Conservation (phyloP, 2,113 vertebrate species). For the Clarias macrocephalus region DNA sequence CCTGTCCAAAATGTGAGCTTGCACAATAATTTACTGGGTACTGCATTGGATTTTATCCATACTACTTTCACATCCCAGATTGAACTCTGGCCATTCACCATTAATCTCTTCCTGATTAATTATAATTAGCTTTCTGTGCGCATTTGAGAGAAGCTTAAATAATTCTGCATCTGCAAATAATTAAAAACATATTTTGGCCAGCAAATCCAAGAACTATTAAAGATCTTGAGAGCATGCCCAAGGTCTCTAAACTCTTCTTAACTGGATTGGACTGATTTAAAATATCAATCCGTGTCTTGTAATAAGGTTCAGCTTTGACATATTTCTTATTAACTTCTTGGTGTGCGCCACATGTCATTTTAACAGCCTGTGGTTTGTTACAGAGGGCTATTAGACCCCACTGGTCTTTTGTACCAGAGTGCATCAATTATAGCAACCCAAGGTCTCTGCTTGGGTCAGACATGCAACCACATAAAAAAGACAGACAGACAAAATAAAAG, state of each 20-base stretch:
- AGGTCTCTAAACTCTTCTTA: not conserved
- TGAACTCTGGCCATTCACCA: not conserved
- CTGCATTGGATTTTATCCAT: not conserved
- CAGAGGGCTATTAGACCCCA: not conserved
- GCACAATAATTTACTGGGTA: not conserved
- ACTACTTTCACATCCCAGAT: not conserved
- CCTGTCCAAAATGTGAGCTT: not conserved
- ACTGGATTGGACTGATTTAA: not conserved
- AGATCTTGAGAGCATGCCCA: not conserved
- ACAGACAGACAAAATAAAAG: not conserved
- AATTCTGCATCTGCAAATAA: not conserved
- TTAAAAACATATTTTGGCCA: not conserved
- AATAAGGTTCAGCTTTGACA: not conserved
- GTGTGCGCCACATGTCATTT: not conserved
- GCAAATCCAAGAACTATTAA: not conserved
- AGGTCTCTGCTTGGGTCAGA: not conserved
- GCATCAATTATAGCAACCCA: not conserved
- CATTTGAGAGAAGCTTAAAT: not conserved
- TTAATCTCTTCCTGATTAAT: not conserved
- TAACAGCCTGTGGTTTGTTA: not conserved
- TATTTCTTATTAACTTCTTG: not conserved
- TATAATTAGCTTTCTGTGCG: not conserved
- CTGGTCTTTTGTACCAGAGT: not conserved
- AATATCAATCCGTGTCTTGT: not conserved
- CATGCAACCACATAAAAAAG: not conserved